Evolutionary conservation across 1,140 invertebrate genomes (phyloP).

Genomic region (Cydia amplana): DNA sequence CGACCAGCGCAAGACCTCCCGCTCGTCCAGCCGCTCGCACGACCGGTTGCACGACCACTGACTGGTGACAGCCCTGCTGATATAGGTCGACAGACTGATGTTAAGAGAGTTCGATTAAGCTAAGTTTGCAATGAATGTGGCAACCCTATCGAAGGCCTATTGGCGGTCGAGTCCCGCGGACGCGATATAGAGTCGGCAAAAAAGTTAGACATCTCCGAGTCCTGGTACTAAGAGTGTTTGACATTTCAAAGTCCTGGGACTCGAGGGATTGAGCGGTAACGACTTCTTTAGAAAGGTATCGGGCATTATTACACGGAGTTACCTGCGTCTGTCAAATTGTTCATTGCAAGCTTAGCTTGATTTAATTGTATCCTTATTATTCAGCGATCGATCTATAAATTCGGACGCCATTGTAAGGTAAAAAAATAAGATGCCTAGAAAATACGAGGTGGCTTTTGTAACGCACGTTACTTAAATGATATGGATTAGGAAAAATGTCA

Average conservation of each 20-base stretch:
- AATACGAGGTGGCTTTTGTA: not conserved
- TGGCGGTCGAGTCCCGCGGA: too few species aligned
- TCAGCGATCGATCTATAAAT: not conserved
- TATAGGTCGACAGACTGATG: not conserved
- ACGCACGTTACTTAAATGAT: not conserved
- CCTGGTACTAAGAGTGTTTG: too few species aligned
- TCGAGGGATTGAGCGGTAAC: not conserved
- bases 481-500: not conserved
- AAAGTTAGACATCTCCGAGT: too few species aligned
- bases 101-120: not conserved
- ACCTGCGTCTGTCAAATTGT: not conserved
- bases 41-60: conserved; percentile 77
- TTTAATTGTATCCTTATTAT: not conserved
- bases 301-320: not conserved
- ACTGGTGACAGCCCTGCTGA: conserved; percentile 33
- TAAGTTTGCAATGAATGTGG: not conserved
- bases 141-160: too few species aligned
- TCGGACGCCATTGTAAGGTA: not conserved
- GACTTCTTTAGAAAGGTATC: not conserved
- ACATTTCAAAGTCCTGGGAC: too few species aligned
- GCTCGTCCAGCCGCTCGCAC: conserved; percentile 82
- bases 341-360: not conserved
- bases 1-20: conserved; percentile 88
- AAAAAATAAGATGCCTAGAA: not conserved
- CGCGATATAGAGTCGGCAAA: too few species aligned